These are phyloP conservation scores for Acinonyx jubatus DNA, from an alignment of 2,113 vertebrate species.

Conservation along the genomic window DNA sequence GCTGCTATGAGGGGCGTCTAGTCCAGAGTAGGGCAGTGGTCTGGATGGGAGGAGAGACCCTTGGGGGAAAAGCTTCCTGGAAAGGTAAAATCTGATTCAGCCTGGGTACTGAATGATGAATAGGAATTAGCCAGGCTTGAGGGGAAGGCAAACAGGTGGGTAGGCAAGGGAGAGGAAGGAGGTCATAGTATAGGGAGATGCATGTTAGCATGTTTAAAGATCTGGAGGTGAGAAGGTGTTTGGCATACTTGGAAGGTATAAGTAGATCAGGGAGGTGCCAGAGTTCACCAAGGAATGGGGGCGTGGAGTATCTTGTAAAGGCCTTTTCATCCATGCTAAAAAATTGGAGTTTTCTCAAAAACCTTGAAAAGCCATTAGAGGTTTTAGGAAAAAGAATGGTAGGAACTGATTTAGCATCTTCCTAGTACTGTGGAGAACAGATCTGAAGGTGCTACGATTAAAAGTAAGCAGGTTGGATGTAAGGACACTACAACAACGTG, in stretches of 20 bases:
- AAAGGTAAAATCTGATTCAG: not conserved
- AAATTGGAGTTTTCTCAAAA: not conserved
- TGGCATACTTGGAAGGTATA: not conserved
- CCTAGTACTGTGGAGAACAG: not conserved
- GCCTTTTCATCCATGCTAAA: not conserved
- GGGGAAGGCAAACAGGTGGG: rapidly evolving
- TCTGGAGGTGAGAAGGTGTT: not conserved
- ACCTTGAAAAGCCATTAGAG: not conserved
- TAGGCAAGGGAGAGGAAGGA: not conserved
- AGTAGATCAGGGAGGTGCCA: not conserved
- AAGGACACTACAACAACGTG: not conserved
- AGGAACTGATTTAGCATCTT: not conserved
- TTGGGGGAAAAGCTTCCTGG: not conserved
- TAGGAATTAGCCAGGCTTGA: not conserved
- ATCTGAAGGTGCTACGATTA: not conserved
- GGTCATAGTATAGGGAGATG: not conserved
- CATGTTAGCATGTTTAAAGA: not conserved
- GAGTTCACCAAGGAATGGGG: not conserved
- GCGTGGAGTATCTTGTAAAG: not conserved
- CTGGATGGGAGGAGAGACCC: not conserved
- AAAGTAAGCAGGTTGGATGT: not conserved
- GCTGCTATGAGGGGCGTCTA: not conserved
- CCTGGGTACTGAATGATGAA: not conserved
- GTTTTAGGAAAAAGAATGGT: not conserved
- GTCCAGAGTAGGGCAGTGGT: not conserved